Evolutionary conservation across 1,140 invertebrate species (phyloP), one percentile per base, ranked within the genome.

Genomic region (Dendrolimus punctatus): DNA sequence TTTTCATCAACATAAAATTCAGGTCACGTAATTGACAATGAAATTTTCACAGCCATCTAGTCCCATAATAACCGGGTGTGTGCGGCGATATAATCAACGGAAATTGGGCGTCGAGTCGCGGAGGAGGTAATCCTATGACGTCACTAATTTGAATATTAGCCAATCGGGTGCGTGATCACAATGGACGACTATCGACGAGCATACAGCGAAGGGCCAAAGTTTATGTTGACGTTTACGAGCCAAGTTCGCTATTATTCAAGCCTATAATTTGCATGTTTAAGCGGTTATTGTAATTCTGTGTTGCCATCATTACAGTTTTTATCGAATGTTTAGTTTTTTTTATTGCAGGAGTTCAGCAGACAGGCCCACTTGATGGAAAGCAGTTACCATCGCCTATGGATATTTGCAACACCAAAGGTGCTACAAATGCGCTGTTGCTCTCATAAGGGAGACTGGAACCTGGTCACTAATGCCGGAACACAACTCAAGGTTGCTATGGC

Each of bases 141-240:
- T 65, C 59, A 66, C 61, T 70, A 68, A 74, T 72, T 74, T 70
- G 67, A 66, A 70, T 71, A 60, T 62, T 69, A 69, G 58, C 62
- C 56, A 57, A 49, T 48, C 55, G 45, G 50, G 55, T 58, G 52
- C 58, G 60, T 60, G 62, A 60, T 57, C 50, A 56, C 58, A 58
- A 57, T 60, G 51, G 46, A 57, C 54, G 39, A 58, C 23, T 23
- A 23, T 23, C 23, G 23, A 23, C 23, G 23, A 23, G 23, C 23
- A 23, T 23, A 23, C 23, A 23, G 43, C 56, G 48, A 51, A 48
- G 23, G 49, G 42, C 51, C 43, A 37, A 45, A 58, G 54, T 58
- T 62, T 61, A 67, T 55, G 56, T 52, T 58, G 50, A 61, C 58
- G 45, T 59, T 58, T 62, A 66, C 50, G 53, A 53, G 40, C 51